These are phyloP conservation scores for Hyla sarda DNA, from an alignment of 2,113 vertebrate genomes.

Conservation along the genomic window DNA sequence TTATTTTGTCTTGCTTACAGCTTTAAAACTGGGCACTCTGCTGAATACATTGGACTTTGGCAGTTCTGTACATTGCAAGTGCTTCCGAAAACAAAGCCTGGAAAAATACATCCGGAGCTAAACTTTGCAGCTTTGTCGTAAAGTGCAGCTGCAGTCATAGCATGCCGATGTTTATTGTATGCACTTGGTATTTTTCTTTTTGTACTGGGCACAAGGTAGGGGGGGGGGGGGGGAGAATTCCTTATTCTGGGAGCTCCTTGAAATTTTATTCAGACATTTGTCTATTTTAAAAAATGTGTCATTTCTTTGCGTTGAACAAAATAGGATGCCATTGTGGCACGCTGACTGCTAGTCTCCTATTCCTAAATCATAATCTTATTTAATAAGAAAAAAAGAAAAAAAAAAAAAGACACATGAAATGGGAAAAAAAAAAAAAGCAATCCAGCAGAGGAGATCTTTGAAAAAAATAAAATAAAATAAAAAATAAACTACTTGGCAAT, in stretches of 20 bases:
- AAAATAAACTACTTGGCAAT: constrained; percentile 73
- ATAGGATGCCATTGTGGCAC: constrained; percentile 72
- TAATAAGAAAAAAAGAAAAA: constrained; percentile 59
- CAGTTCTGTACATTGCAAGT: constrained; percentile 89
- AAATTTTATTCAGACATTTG: constrained; percentile 51
- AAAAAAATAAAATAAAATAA: constrained; percentile 64
- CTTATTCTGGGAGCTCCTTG: neutral
- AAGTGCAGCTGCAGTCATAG: constrained; percentile 66
- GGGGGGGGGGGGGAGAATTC: neutral
- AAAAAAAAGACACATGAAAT: constrained; percentile 63
- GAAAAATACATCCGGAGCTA: constrained; percentile 70
- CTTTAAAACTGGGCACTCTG: constrained; percentile 88
- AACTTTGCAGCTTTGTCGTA: constrained; percentile 68
- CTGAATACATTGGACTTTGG: constrained; percentile 86
- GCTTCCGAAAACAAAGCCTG: constrained; percentile 72
- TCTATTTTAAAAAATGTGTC: constrained; percentile 60
- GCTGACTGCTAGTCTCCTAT: constrained; percentile 76
- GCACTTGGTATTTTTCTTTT: constrained; percentile 70
- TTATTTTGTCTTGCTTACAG: constrained; percentile 89
- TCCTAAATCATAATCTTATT: constrained; percentile 72
- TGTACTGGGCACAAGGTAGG: neutral
- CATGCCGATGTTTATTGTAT: constrained; percentile 67
- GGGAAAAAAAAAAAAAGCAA: constrained; percentile 69
- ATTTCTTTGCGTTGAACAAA: constrained; percentile 56
- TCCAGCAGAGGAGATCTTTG: constrained; percentile 70